Evolutionary conservation across 2,797 vertebrate species (phyloP).

Genomic region (Callimico goeldii): DNA sequence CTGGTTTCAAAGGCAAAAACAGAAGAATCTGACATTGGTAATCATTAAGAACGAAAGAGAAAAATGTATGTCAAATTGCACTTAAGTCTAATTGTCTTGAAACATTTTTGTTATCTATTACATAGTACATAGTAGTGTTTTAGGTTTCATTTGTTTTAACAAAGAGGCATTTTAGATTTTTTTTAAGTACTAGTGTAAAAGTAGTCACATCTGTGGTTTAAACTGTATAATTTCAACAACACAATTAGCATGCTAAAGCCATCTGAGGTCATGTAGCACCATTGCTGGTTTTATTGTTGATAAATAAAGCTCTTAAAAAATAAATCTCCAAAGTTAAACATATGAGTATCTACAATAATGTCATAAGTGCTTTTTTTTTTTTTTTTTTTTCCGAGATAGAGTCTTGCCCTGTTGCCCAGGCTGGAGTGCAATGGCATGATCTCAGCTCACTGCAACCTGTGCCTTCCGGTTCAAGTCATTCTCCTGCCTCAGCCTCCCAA

Average conservation of each 20-base stretch:
- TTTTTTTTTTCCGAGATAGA: too few species aligned
- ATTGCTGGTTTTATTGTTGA: background rate
- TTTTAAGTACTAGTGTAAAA: background rate
- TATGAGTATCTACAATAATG: background rate
- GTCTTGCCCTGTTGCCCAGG: too few species aligned
- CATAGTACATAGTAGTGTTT: background rate
- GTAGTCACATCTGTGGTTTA: background rate
- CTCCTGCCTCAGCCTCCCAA: too few species aligned
- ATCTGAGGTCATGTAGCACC: background rate
- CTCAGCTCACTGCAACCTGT: too few species aligned
- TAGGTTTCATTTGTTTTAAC: background rate
- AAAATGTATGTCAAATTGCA: background rate
- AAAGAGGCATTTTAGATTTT: background rate
- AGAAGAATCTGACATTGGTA: background rate
- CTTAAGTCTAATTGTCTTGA: background rate
- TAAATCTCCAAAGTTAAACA: background rate
- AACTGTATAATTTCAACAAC: background rate
- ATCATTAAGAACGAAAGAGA: conserved; percentile 7
- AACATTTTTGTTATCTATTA: background rate
- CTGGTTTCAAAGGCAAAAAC: background rate
- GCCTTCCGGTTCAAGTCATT: too few species aligned
- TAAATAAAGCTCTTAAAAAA: conserved; percentile 27
- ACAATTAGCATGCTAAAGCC: background rate
- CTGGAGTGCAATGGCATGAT: too few species aligned
- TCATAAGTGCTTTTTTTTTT: background rate